Percentiles rank a stretch among this genome's conserved stretches.
Evolutionary conservation across 2,113 vertebrate species (phyloP).

Genomic region (Poeciliopsis prolifica): DNA sequence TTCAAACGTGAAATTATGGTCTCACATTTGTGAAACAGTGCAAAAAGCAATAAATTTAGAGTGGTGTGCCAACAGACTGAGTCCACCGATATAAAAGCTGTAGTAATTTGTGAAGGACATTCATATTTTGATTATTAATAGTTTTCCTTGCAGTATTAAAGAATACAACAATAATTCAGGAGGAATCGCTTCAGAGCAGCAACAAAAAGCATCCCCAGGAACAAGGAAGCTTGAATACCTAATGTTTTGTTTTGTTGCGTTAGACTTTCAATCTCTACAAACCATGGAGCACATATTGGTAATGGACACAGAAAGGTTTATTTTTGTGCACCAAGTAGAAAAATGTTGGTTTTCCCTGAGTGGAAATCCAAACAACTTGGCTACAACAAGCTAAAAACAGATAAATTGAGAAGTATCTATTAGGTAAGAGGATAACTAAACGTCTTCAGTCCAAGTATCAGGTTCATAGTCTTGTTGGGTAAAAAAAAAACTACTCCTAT

Average conservation of each 20-base stretch:
- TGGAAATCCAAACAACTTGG: neutral
- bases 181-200: neutral
- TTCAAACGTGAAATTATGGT: neutral
- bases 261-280: neutral
- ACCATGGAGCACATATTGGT: neutral
- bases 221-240: neutral
- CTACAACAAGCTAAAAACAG: neutral
- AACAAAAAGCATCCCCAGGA: neutral
- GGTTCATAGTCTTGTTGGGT: slow-evolving; percentile 27
- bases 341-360: neutral
- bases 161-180: neutral
- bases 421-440: neutral
- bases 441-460: neutral
- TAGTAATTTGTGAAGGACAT: too few species aligned
- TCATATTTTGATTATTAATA: neutral
- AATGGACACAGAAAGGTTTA: neutral
- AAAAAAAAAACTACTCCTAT: neutral
- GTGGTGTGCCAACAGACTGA: too few species aligned
- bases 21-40: too few species aligned
- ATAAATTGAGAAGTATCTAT: neutral
- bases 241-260: neutral
- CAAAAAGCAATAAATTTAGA: too few species aligned
- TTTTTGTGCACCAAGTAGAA: neutral
- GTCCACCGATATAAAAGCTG: too few species aligned
- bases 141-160: neutral